Evolutionary conservation across 2,888 invertebrate genomes (phyloP).

Genomic region (Polyommatus iphigenia): DNA sequence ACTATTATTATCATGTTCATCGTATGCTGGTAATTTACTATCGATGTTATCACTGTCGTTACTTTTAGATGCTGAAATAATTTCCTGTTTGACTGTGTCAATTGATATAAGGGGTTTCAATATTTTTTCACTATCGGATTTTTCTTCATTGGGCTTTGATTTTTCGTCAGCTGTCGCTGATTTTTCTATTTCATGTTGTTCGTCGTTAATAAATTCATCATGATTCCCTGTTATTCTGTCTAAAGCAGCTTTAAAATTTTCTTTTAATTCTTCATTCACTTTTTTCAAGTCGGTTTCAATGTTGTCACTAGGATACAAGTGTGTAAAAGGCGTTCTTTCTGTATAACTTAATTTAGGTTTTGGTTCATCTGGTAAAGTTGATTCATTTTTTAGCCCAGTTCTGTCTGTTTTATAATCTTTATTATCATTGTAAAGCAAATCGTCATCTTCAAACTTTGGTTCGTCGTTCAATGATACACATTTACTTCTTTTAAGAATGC

Average conservation of each 20-base stretch:
- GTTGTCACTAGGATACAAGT: constrained; percentile 45
- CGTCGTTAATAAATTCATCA: constrained; percentile 37
- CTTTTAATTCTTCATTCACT: constrained; percentile 63
- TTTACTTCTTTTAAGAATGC: constrained; percentile 39
- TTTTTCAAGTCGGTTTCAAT: constrained; percentile 62
- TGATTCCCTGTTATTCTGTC: constrained; percentile 59
- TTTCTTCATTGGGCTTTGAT: not conserved
- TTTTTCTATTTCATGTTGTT: not conserved
- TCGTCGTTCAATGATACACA: not conserved
- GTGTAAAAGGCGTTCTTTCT: constrained; percentile 39
- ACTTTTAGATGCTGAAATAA: not conserved
- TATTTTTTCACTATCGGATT: not conserved
- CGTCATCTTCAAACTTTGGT: not conserved
- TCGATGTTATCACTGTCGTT: constrained; percentile 1
- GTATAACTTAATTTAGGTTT: constrained; percentile 39
- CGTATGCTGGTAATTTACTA: not conserved
- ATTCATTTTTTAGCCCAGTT: constrained; percentile 60
- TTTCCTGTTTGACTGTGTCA: constrained; percentile 12
- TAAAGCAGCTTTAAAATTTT: constrained; percentile 66
- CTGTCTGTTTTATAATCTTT: constrained; percentile 41
- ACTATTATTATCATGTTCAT: not conserved
- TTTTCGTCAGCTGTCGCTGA: not conserved
- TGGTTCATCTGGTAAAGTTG: constrained; percentile 57
- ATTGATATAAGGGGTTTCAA: not conserved
- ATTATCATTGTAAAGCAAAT: constrained; percentile 24